Evolutionary conservation across 2,113 vertebrate genomes (phyloP), one percentile per base, ranked within the genome.

Genomic region (Ploceus nigricollis): DNA sequence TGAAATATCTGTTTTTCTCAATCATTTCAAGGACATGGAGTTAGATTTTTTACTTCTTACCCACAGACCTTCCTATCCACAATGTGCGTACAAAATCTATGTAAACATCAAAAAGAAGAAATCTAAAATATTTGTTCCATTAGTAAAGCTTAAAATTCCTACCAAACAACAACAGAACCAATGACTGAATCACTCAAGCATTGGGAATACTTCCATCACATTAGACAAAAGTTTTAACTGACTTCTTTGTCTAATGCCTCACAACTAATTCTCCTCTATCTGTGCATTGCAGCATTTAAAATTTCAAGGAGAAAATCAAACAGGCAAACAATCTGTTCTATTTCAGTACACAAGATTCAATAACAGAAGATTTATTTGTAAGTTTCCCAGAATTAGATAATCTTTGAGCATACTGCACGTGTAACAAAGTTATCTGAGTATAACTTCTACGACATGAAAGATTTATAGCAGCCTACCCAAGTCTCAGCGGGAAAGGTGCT

Each of bases 291-390:
- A 79, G 15, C 40, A 44, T 35, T 64, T 71, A 40, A 65, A 83
- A 54, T 81, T 73, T 92, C 64, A 66, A 53, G 37, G 18, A 21
- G 27, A 35, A 68, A 89, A 78, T 9, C 11, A 66, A 25, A 18
- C 6, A 14, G 80, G 2, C 5, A 21, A 91, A 4, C 17, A n/a
- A 40, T 12, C 11, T 0, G 0, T 81, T 58, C 21, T 39, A n/a
- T 73, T 91, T 81, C 51, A 30, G 27, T 42, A 33, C 8, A 33
- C 20, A 22, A 53, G 16, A 69, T 73, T 76, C n/a, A 48, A 53
- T 48, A 65, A 42, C 2, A 47, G 56, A 73, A 89, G 20, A 73
- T 56, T 63, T 93, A 79, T 90, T 79, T 80, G 18, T 56, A 40
- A 20, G 24, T 85, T 13, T 90, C 21, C 70, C 70, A 71, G 33